phyloP scores from a whole-genome alignment of 2,888 invertebrate genomes.

The Heteromyza rotundicornis region DNA sequence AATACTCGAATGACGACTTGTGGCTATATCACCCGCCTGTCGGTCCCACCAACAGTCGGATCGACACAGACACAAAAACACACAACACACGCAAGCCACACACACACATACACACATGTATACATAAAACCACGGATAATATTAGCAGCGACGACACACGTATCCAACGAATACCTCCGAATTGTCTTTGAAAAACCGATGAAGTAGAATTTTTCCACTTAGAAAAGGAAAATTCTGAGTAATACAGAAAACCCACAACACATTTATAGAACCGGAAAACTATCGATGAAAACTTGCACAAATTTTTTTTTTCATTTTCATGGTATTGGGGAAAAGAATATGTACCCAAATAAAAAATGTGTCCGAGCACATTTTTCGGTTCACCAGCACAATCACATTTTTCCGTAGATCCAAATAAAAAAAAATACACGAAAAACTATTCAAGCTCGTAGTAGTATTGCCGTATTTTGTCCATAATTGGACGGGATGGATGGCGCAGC shows the following conservation, averaged over 20 bases:
- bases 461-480: constrained; percentile 5
- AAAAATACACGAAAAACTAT: constrained; percentile 15
- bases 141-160: not conserved
- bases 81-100: constrained; percentile 9
- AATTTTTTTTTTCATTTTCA: not conserved
- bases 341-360: not conserved
- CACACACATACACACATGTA: constrained; percentile 8
- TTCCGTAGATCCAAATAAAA: constrained; percentile 24
- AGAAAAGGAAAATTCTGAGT: too few species aligned
- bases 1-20: constrained; percentile 27
- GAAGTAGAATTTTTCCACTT: not conserved
- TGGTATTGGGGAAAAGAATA: too few species aligned
- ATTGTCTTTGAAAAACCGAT: not conserved
- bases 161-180: not conserved
- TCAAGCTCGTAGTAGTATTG: constrained; percentile 7
- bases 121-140: constrained; percentile 13
- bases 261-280: too few species aligned
- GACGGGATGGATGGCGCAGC: not conserved
- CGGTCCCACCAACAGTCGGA: not conserved
- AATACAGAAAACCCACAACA: too few species aligned
- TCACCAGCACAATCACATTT: constrained; percentile 14
- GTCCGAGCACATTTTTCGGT: constrained; percentile 6
- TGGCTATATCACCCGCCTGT: constrained; percentile 2
- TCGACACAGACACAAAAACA: not conserved
- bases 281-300: not conserved